Conservation (phyloP, 1,140 invertebrate genomes). For the Lamellibrachia luymesi region DNA sequence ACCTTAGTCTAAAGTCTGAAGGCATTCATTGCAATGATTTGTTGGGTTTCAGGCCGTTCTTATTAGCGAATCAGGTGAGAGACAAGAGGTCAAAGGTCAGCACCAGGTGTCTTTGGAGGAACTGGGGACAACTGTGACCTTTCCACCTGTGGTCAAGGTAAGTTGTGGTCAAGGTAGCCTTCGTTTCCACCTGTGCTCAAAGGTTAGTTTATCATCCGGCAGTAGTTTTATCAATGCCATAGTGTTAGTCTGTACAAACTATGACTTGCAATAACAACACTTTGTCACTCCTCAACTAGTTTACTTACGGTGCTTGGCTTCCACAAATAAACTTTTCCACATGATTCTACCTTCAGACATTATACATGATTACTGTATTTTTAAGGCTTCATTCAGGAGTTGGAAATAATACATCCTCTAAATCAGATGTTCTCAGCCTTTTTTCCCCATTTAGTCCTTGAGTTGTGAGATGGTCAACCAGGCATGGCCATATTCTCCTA, state of each 20-base stretch:
- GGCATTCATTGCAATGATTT: background rate
- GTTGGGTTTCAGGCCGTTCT: background rate
- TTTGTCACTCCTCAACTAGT: no score
- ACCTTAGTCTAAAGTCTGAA: background rate
- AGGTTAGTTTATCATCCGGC: background rate
- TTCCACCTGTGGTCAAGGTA: conserved; percentile 44
- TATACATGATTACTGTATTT: no score
- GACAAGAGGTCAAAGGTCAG: conserved; percentile 46
- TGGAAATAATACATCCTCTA: no score
- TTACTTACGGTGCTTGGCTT: no score
- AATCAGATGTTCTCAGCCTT: no score
- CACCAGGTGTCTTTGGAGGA: conserved; percentile 51
- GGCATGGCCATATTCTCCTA: no score
- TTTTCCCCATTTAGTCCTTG: no score
- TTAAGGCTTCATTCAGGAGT: no score
- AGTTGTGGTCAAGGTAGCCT: conserved; percentile 15
- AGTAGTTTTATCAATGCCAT: background rate
- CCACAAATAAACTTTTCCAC: no score
- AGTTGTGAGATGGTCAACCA: no score
- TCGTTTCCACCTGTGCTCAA: background rate
- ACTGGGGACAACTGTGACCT: conserved; percentile 43
- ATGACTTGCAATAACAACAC: background rate
- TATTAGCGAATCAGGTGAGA: conserved; percentile 33
- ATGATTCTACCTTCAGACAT: no score
- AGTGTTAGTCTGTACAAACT: background rate